Conservation (phyloP, 2,113 vertebrate genomes). For the Cnemophilus loriae region DNA sequence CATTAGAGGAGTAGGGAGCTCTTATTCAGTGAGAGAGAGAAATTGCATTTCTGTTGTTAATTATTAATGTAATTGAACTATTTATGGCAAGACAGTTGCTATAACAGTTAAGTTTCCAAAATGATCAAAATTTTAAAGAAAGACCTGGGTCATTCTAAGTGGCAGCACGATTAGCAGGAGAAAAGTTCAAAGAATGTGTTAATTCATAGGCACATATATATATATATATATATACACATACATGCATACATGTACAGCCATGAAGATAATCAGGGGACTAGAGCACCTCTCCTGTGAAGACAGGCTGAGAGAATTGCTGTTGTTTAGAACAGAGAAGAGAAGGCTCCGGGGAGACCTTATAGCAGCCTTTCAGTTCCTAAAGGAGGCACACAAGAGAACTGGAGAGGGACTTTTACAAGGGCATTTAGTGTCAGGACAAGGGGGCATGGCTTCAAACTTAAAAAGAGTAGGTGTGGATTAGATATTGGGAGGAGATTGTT, state of each 20-base stretch:
- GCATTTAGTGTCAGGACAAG: neutral
- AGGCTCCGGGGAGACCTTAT: neutral
- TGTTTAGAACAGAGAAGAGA: neutral
- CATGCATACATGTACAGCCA: neutral
- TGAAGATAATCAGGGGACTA: neutral
- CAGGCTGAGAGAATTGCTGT: neutral
- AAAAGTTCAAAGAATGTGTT: neutral
- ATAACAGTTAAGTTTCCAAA: neutral
- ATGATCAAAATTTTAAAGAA: neutral
- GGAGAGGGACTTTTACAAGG: neutral
- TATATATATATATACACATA: neutral
- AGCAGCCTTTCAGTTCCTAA: neutral
- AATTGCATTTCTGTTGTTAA: constrained; percentile 39
- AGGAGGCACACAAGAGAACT: neutral
- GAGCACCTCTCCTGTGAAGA: neutral
- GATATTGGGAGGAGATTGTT: neutral
- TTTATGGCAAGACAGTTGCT: constrained; percentile 38
- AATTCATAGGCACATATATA: neutral
- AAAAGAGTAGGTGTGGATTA: neutral
- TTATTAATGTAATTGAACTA: constrained; percentile 16
- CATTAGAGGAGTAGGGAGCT: neutral
- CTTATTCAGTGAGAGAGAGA: neutral
- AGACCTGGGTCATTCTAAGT: neutral
- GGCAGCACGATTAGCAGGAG: neutral
- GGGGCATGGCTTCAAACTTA: neutral